Evolutionary conservation across 1,140 invertebrate species (phyloP).

Genomic region (Tetragonula clypearis): DNA sequence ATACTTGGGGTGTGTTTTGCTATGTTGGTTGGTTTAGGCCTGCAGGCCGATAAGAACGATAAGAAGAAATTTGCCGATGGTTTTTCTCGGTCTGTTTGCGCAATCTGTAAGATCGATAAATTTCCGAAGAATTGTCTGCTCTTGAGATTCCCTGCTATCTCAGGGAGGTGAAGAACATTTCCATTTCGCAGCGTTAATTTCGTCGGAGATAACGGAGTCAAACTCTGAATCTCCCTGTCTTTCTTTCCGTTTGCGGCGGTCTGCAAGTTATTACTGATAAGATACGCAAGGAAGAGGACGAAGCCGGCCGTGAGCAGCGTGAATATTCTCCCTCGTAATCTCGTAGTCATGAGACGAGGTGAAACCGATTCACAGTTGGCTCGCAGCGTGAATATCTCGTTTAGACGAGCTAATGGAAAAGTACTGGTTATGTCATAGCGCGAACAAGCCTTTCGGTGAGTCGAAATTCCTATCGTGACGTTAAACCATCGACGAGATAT

Average conservation of each 20-base stretch:
- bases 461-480: constrained; percentile 55
- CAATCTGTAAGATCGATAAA: not conserved
- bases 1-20: not conserved
- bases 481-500: constrained; percentile 43
- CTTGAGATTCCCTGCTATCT: not conserved
- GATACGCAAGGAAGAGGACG: not conserved
- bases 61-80: not conserved
- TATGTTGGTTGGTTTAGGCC: not conserved
- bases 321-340: constrained; percentile 53
- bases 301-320: constrained; percentile 14
- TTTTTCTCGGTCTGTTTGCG: not conserved
- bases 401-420: constrained; percentile 60
- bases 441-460: constrained; percentile 16
- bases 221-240: too few relatives aligned
- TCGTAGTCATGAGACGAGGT: constrained; percentile 14
- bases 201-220: not conserved
- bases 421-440: constrained; percentile 54
- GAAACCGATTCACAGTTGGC: constrained; percentile 46
- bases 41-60: not conserved
- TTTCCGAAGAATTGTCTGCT: not conserved
- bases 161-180: not conserved
- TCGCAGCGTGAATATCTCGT: constrained; percentile 55
- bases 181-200: not conserved
- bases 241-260: too few relatives aligned
- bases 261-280: not conserved